Evolutionary conservation across 2,113 vertebrate species (phyloP).

Genomic region (Ciconia boyciana): DNA sequence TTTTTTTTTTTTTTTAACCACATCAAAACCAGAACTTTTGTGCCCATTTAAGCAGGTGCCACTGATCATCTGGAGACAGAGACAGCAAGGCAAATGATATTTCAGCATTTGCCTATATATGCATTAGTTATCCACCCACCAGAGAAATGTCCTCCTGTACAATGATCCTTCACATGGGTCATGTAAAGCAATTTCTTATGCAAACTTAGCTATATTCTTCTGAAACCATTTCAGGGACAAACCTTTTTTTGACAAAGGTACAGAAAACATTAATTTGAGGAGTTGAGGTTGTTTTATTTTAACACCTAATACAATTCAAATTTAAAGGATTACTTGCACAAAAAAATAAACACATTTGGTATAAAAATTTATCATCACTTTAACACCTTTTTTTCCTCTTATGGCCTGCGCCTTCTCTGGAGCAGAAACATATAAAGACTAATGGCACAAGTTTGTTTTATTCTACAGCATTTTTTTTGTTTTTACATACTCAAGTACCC

Average conservation of each 20-base stretch:
- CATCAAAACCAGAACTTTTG: neutral
- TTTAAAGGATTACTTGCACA: slow-evolving; percentile 84
- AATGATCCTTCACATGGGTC: neutral
- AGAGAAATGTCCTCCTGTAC: neutral
- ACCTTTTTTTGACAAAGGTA: slow-evolving; percentile 8
- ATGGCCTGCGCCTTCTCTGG: slow-evolving; percentile 74
- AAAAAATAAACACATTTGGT: slow-evolving; percentile 87
- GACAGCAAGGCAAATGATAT: neutral
- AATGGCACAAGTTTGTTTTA: slow-evolving; percentile 74
- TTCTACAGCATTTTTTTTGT: slow-evolving; percentile 73
- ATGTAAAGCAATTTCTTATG: neutral
- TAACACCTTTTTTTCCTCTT: slow-evolving; percentile 70
- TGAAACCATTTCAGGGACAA: neutral
- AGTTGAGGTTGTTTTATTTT: slow-evolving; percentile 73
- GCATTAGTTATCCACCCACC: neutral
- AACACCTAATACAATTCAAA: slow-evolving; percentile 84
- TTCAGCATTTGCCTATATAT: neutral
- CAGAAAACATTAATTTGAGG: slow-evolving; percentile 65
- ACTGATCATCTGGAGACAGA: neutral
- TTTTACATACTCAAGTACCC: slow-evolving; percentile 76
- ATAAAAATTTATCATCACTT: slow-evolving; percentile 88
- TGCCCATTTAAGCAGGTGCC: neutral
- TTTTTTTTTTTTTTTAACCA: neutral
- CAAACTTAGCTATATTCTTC: neutral
- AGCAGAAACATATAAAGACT: slow-evolving; percentile 84